Base-by-base conservation (phyloP, 1,140 invertebrate genomes). In the Planococcus citri region DNA sequence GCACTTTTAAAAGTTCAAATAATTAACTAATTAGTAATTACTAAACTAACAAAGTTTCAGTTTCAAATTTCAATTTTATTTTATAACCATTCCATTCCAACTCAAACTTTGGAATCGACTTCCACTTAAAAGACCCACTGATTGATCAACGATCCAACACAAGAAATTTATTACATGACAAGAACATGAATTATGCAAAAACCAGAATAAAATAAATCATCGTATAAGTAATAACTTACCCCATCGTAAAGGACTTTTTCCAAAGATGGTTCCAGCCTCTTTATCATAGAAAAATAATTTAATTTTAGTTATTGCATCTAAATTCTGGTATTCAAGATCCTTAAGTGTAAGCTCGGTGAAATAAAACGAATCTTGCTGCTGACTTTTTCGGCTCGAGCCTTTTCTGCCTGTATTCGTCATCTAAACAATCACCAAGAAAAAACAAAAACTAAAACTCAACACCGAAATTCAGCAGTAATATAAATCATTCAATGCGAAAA, bases 191-290 rank as follows among this genome's bases (percentile, higher is more conserved):
- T n/a, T n/a, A n/a, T n/a, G n/a, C n/a, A n/a, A n/a, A n/a, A n/a
- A n/a, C n/a, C n/a, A n/a, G n/a, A n/a, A n/a, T n/a, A n/a, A n/a
- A n/a, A n/a, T n/a, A n/a, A n/a, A n/a, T n/a, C n/a, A n/a, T 33
- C 29, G 12, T 6, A 33, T 33, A 33, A 33, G 29, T 33, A 69
- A 21, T 27, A 22, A 86, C 90, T 92, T 81, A 94, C 91, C 90
- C 92, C 92, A 95, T 80, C 90, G 92, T 74, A 86, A 82, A 72
- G 89, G 91, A 71, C 91, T 94, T 73, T 92, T 84, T 72, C 92
- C 92, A 73, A 94, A 81, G 78, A 94, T 87, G 79, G 92, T 88
- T 75, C 87, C 86, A 70, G 89, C 93, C 80, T 93, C 89, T 71
- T 88, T 87, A 82, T 95, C 92, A 85, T 88, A 95, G 70, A 51